Evolutionary conservation across 2,113 vertebrate species (phyloP).

Genomic region (Rhinolophus ferrumequinum): DNA sequence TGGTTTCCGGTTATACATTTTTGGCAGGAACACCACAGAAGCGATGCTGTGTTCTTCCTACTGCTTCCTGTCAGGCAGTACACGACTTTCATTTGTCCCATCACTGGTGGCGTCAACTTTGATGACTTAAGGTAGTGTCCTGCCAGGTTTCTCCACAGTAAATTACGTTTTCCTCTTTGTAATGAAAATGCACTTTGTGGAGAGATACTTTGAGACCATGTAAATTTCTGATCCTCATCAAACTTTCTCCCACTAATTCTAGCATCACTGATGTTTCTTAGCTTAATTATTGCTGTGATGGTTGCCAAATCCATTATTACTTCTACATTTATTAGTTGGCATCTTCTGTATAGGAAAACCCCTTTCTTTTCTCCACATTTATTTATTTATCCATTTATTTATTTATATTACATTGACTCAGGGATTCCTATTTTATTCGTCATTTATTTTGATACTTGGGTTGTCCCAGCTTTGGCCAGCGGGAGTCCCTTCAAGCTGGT

Average conservation of each 20-base stretch:
- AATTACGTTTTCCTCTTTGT: not conserved
- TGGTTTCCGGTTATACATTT: not conserved
- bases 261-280: not conserved
- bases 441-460: slow-evolving; percentile 2
- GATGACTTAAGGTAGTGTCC: not conserved
- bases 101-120: not conserved
- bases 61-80: no score
- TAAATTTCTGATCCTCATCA: not conserved
- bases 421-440: not conserved
- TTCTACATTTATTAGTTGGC: not conserved
- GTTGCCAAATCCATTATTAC: not conserved
- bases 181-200: slow-evolving; percentile 33
- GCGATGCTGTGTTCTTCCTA: not conserved
- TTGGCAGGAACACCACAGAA: not conserved
- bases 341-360: slow-evolving; percentile 9
- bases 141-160: not conserved
- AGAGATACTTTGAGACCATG: not conserved
- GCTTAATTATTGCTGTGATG: not conserved
- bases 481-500: not conserved
- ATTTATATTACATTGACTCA: not conserved
- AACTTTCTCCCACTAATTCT: not conserved
- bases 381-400: not conserved
- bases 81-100: not conserved
- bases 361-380: not conserved
- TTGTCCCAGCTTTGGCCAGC: not conserved